Base-by-base conservation (phyloP, 2,888 invertebrate species). In the Volucella inanis region DNA sequence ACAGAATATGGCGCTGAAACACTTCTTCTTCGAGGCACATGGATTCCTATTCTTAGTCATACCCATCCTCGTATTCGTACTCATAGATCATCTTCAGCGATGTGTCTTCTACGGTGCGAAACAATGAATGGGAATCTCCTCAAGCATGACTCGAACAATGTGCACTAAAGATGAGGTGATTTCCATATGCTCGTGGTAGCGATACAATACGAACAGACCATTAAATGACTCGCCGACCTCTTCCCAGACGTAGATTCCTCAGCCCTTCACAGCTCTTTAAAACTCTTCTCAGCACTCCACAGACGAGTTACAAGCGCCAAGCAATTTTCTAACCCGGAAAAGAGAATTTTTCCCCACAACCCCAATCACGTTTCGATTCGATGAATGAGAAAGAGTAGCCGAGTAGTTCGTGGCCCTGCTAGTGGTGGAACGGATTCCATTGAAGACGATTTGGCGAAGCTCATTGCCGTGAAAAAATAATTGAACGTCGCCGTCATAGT, bases 91-190 rank as follows among this genome's bases (percentile, higher is more conserved):
- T 64, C 49, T 64, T 50, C 65, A 12, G 45, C 59, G n/a, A 31
- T 45, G 38, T 61, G 15, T 54, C 68, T 45, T 72, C 57, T 71
- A n/a, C 54, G 41, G 61, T 59, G 74, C 84, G 67, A 84, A 84
- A 76, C 80, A 80, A 85, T 85, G 84, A 85, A 85, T 85, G 84
- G 80, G 71, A 85, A 80, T 71, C 71, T 50, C 84, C 65, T 80
- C 71, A 67, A 57, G 80, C 84, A 67, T 80, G 70, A 76, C 84
- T 70, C 71, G 49, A 80, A 85, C 84, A 85, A 85, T 85, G 84
- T 57, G 50, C 52, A 10, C 39, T 55, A 15, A 57, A 64, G 55
- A 45, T 47, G 78, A 64, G 76, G 18, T 59, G 12, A 76, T 71
- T 85, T 85, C 80, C 84, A 85, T 85, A 76, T 68, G 67, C 68